Evolutionary conservation across 37 sponge, comb jelly and placozoan species (phyloP).

Genomic region (Eunapius fragilis): DNA sequence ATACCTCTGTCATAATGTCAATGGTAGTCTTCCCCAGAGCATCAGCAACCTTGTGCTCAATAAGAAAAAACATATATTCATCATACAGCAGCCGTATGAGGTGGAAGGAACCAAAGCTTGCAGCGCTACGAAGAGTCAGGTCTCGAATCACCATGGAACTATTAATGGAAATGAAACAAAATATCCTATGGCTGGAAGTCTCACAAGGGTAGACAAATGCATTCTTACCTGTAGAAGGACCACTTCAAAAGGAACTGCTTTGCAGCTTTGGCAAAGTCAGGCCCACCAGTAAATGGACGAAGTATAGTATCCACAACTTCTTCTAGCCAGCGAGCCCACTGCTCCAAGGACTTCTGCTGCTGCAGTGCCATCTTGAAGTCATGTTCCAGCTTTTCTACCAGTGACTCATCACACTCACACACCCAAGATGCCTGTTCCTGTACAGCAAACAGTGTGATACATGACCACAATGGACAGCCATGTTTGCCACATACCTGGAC

Average conservation of each 20-base stretch:
- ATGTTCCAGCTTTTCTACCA: slow-evolving; percentile 82
- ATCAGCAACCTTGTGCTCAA: slow-evolving; percentile 95
- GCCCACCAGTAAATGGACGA: slow-evolving; percentile 57
- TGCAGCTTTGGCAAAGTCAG: slow-evolving; percentile 83
- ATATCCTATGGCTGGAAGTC: neutral
- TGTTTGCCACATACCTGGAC: slow-evolving; percentile 69
- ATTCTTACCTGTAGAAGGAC: slow-evolving; percentile 96
- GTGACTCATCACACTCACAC: slow-evolving; percentile 95
- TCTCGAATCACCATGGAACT: slow-evolving; percentile 99
- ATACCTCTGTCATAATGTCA: slow-evolving; percentile 94
- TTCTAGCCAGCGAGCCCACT: slow-evolving; percentile 96
- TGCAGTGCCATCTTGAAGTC: slow-evolving; percentile 95
- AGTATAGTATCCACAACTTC: slow-evolving; percentile 83
- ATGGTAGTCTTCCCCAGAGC: slow-evolving; percentile 81
- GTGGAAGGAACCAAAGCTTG: slow-evolving; percentile 99
- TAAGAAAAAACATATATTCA: slow-evolving; percentile 98
- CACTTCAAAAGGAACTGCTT: slow-evolving; percentile 97
- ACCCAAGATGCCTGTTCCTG: slow-evolving; percentile 99
- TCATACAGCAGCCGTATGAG: slow-evolving; percentile 96
- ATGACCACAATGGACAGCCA: neutral
- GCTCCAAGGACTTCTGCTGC: slow-evolving; percentile 89
- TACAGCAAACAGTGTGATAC: neutral
- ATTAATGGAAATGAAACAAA: neutral
- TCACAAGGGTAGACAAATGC: neutral
- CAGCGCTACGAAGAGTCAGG: slow-evolving; percentile 96